Conservation (phyloP, 2,113 vertebrate genomes). For the Psophia crepitans region DNA sequence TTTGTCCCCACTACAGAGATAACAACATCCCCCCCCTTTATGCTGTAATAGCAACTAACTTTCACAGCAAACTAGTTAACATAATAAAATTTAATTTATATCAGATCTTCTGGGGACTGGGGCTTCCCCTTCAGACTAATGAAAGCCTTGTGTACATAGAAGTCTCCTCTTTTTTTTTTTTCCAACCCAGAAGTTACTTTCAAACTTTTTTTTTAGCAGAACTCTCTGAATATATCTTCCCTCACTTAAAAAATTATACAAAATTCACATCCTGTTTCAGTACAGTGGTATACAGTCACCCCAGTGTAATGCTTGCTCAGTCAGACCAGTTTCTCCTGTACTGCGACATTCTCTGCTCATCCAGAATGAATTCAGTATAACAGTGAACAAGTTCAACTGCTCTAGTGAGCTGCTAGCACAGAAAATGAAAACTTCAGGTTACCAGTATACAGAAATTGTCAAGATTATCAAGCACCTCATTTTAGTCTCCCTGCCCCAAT, state of each 20-base stretch:
- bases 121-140: background rate
- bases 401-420: background rate
- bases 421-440: background rate
- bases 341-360: background rate
- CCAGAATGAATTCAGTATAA: background rate
- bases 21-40: background rate
- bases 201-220: background rate
- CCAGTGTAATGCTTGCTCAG: background rate
- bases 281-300: background rate
- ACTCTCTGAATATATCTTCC: background rate
- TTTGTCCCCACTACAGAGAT: fast-evolving
- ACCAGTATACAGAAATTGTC: background rate
- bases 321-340: background rate
- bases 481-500: fast-evolving
- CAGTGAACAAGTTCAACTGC: background rate
- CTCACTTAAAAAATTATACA: background rate
- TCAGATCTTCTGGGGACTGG: background rate
- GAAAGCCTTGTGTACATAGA: background rate
- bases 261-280: background rate
- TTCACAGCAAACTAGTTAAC: background rate
- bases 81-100: background rate
- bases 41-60: background rate
- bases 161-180: background rate
- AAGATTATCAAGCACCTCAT: background rate
- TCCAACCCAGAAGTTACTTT: background rate